Percentiles rank a stretch among this genome's conserved stretches.
Evolutionary conservation across 2,113 vertebrate genomes (phyloP).

Genomic region (Phasianus colchicus): DNA sequence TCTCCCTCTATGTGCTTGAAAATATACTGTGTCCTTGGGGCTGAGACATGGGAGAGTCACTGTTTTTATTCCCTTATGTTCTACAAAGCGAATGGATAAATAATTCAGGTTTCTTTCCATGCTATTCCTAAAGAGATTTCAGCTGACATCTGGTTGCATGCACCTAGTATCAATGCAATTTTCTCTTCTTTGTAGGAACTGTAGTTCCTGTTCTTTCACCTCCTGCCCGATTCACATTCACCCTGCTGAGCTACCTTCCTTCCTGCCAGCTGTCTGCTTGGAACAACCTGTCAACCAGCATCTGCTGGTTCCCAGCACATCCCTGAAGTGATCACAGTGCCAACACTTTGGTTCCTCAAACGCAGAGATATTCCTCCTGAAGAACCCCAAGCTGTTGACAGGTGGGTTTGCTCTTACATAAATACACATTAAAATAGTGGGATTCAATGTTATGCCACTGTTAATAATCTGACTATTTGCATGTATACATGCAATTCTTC

Average conservation of each 20-base stretch:
- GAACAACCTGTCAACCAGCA: background rate
- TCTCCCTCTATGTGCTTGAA: too few species aligned
- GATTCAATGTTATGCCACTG: background rate
- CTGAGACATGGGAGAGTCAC: background rate
- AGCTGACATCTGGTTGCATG: background rate
- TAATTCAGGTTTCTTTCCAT: background rate
- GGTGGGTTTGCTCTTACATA: background rate
- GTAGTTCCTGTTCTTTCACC: background rate
- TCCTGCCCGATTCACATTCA: fast-evolving
- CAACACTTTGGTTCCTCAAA: background rate
- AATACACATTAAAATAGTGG: background rate
- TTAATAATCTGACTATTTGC: background rate
- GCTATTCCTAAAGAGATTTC: background rate
- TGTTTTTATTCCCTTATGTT: background rate
- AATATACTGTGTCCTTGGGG: fast-evolving
- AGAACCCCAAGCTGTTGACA: background rate
- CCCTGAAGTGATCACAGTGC: background rate
- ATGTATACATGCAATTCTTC: fast-evolving
- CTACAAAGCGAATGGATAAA: background rate
- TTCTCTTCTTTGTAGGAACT: background rate
- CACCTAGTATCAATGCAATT: background rate
- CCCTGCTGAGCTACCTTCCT: background rate
- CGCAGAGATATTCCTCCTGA: background rate
- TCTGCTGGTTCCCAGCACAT: background rate
- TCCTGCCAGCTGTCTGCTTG: background rate